phyloP scores from a whole-genome alignment of 2,888 invertebrate genomes.

The Lochmaea capreae region DNA sequence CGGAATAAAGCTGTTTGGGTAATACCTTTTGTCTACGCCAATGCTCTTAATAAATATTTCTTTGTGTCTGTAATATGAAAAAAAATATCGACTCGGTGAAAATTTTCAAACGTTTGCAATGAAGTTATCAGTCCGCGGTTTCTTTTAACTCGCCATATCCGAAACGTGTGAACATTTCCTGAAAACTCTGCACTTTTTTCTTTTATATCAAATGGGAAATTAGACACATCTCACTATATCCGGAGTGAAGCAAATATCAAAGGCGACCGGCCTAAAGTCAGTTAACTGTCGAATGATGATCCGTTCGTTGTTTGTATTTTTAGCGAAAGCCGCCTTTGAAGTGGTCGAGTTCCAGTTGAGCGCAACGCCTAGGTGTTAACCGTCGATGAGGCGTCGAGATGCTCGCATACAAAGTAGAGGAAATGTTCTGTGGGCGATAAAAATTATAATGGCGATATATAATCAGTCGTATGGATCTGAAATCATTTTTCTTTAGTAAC shows the following conservation, averaged over 20 bases:
- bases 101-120: conserved; percentile 8
- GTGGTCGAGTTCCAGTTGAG: conserved; percentile 62
- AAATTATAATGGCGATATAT: conserved; percentile 7
- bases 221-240: conserved; percentile 16
- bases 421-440: conserved; percentile 59
- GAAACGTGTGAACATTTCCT: conserved; percentile 11
- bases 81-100: not conserved
- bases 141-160: conserved; percentile 11
- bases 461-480: not conserved
- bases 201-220: conserved; percentile 20
- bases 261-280: conserved; percentile 53
- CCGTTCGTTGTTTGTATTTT: conserved; percentile 62
- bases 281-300: conserved; percentile 39
- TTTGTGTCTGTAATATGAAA: not conserved
- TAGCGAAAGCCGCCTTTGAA: conserved; percentile 62
- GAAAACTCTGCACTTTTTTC: not conserved
- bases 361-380: conserved; percentile 63
- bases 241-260: conserved; percentile 52
- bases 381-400: conserved; percentile 41
- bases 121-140: conserved; percentile 16
- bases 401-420: conserved; percentile 60
- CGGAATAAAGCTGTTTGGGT: not conserved
- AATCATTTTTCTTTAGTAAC: not conserved
- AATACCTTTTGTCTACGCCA: not conserved
- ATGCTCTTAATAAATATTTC: not conserved